Evolutionary conservation across 2,888 invertebrate genomes (phyloP), one percentile per base, ranked within the genome.

Genomic region (Perithous albicinctus): DNA sequence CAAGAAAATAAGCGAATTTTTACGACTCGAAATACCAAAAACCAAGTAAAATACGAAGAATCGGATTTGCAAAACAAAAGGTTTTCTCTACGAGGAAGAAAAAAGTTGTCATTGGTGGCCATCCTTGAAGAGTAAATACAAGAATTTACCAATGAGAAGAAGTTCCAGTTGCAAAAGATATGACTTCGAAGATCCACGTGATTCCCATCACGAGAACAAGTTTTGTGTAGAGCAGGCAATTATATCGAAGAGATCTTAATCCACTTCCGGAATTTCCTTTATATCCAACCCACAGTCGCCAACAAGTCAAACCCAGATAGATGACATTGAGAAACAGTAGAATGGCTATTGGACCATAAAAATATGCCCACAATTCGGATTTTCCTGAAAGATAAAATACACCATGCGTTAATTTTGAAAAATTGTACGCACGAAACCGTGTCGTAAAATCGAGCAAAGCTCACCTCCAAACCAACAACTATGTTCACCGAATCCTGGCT

Each of bases 141-240:
- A 51, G 5, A 18, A 72, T 88, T 82, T 87, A 93, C 93, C 93
- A 93, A 59, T 87, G 86, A 2, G n/a, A n/a, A n/a, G n/a, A n/a
- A n/a, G n/a, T n/a, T 1, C 59, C 70, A n/a, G n/a, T n/a, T n/a
- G 87, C 88, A 64, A 86, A 91, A 0, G 94, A 94, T 12, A 94
- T 92, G 12, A 96, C 94, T 91, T 96, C 96, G 86, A 96, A 96
- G 83, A 95, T 94, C 96, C 96, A 96, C 0, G 95, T 94, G 61
- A 96, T 93, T 2, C 96, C 96, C 95, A 96, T 96, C 0, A 96
- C 94, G 4, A 96, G 91, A 85, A 95, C 95, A 77, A 96, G 92
- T 90, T 95, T 96, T 2, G 95, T 88, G 73, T 95, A 96, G 26
- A 96, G 91, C 35, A 94, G 92, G 86, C 95, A 95, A 86, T 95